A percentile compares a stretch with the other conserved stretches of the same genome.
phyloP scores from a whole-genome alignment of 2,113 vertebrate genomes.

The Tympanuchus pallidicinctus region DNA sequence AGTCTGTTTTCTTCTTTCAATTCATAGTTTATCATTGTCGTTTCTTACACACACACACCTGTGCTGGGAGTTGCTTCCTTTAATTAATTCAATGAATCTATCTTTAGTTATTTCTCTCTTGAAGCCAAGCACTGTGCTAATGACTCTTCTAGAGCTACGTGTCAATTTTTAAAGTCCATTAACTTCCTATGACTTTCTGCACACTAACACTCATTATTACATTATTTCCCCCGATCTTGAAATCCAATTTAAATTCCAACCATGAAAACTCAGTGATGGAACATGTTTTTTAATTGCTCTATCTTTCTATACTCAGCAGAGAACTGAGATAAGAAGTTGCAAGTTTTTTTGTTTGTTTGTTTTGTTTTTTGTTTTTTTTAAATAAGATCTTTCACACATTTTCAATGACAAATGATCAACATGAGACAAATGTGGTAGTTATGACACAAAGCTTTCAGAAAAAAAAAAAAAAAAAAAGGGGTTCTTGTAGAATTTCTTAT shows the following conservation, averaged over 20 bases:
- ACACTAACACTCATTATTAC: slow-evolving; percentile 50
- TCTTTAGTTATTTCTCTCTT: slow-evolving; percentile 23
- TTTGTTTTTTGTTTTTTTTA: neutral
- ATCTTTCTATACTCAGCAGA: neutral
- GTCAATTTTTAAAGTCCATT: slow-evolving; percentile 65
- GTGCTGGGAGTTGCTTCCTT: neutral
- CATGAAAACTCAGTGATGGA: slow-evolving; percentile 34
- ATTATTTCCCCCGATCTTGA: slow-evolving; percentile 60
- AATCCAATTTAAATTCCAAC: slow-evolving; percentile 65
- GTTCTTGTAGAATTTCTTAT: neutral
- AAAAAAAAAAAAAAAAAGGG: neutral
- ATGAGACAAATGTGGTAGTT: neutral
- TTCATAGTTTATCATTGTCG: neutral
- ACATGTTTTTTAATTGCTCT: slow-evolving; percentile 33
- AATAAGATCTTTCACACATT: slow-evolving; percentile 1
- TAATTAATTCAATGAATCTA: slow-evolving; percentile 54
- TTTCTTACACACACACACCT: neutral
- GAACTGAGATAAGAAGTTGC: slow-evolving; percentile 12
- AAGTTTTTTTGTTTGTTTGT: neutral
- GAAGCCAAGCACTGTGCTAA: slow-evolving; percentile 42
- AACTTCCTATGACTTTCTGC: slow-evolving; percentile 63
- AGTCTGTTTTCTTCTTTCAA: neutral
- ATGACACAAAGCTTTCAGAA: neutral
- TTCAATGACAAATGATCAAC: slow-evolving; percentile 33
- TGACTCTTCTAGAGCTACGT: slow-evolving; percentile 55